Percentiles rank a stretch among this genome's conserved stretches.
Conservation (phyloP, 2,113 vertebrate genomes). For the Odobenus rosmarus region DNA sequence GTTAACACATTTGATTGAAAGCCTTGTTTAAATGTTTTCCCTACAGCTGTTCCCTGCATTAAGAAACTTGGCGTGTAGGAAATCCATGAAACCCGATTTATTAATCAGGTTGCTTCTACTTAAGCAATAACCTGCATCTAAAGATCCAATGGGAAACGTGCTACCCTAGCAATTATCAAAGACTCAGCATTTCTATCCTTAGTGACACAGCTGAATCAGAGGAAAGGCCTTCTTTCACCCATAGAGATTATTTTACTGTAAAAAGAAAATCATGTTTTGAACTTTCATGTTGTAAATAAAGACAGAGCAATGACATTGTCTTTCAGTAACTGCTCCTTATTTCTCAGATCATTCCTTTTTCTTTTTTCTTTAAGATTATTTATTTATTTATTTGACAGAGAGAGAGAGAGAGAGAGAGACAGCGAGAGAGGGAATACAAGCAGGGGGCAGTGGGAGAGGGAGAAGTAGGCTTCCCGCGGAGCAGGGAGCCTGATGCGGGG, state of each 20-base stretch:
- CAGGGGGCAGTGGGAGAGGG: too few relatives aligned
- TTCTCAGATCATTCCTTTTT: not conserved
- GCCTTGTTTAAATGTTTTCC: conserved; percentile 42
- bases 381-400: too few relatives aligned
- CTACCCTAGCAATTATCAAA: fast-evolving
- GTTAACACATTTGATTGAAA: conserved; percentile 1
- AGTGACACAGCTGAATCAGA: not conserved
- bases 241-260: not conserved
- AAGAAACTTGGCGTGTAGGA: not conserved
- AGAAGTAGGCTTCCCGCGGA: too few relatives aligned
- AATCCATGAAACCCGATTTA: not conserved
- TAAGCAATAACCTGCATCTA: not conserved
- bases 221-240: not conserved
- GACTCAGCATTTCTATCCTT: not conserved
- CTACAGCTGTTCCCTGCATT: not conserved
- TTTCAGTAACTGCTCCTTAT: not conserved
- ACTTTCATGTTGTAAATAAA: not conserved
- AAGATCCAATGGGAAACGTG: fast-evolving
- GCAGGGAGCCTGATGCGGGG: too few relatives aligned
- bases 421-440: too few relatives aligned
- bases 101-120: not conserved
- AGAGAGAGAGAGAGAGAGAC: too few relatives aligned
- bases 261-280: not conserved
- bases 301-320: not conserved
- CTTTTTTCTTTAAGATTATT: too few relatives aligned